A percentile compares a stretch with the other conserved stretches of the same genome.
These are phyloP conservation scores for Electrona antarctica DNA, from an alignment of 2,113 vertebrate species.

Conservation along the genomic window DNA sequence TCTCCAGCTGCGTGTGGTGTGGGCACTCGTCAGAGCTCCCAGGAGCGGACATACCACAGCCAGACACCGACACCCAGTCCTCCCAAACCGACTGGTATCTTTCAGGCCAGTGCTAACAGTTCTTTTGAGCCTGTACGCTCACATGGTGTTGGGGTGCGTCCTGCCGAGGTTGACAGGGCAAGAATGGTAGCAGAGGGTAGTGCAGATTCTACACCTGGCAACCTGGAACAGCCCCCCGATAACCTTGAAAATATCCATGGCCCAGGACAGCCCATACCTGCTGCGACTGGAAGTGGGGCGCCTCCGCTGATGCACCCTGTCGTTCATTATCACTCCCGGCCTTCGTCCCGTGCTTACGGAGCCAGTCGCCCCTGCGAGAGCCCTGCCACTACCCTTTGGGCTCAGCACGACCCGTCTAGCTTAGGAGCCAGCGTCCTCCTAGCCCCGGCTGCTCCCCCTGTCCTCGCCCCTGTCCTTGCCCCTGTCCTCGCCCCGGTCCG, in stretches of 20 bases:
- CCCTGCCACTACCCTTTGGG: slow-evolving; percentile 95
- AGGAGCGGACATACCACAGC: slow-evolving; percentile 67
- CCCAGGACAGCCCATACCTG: slow-evolving; percentile 48
- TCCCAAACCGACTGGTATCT: slow-evolving; percentile 93
- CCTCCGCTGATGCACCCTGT: slow-evolving; percentile 47
- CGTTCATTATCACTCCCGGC: slow-evolving; percentile 63
- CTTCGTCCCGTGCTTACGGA: slow-evolving; percentile 83
- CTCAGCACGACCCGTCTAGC: slow-evolving; percentile 87
- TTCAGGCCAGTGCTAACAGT: slow-evolving; percentile 95
- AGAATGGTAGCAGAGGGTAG: slow-evolving; percentile 86
- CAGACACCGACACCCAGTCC: slow-evolving; percentile 88
- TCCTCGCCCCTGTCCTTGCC: slow-evolving; percentile 60
- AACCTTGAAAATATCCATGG: slow-evolving; percentile 91
- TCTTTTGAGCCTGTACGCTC: slow-evolving; percentile 95
- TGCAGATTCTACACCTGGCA: slow-evolving; percentile 80
- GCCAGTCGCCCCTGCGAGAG: slow-evolving; percentile 88
- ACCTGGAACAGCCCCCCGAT: slow-evolving; percentile 95
- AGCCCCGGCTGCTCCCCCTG: slow-evolving; percentile 89
- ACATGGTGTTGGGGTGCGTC: slow-evolving; percentile 85
- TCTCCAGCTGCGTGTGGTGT: slow-evolving; percentile 83
- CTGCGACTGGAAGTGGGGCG: slow-evolving; percentile 48
- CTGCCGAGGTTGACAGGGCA: slow-evolving; percentile 86
- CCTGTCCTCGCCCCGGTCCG: slow-evolving; percentile 81
- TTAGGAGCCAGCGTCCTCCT: slow-evolving; percentile 89
- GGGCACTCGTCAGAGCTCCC: slow-evolving; percentile 41